phyloP scores from a whole-genome alignment of 2,888 invertebrate species.

The Achlya flavicornis region DNA sequence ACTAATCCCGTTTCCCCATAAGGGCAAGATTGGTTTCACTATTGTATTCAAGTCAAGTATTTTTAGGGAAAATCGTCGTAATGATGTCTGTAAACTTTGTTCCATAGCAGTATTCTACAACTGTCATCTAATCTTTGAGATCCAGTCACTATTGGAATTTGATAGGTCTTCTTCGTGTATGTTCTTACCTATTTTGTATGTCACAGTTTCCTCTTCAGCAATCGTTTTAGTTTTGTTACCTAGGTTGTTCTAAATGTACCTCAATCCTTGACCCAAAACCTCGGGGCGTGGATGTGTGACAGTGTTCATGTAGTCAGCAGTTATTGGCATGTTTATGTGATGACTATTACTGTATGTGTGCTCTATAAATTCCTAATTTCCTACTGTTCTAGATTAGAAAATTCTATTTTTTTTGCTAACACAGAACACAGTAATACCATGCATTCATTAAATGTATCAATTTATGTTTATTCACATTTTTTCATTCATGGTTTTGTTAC shows the following conservation, averaged over 20 bases:
- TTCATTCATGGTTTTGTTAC: background rate
- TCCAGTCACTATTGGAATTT: background rate
- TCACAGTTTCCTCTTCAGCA: background rate
- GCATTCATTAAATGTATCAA: background rate
- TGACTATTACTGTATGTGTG: slow-evolving; percentile 33
- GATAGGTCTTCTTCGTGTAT: background rate
- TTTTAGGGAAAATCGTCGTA: too few species aligned
- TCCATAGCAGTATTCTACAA: background rate
- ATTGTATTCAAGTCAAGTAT: too few species aligned
- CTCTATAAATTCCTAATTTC: slow-evolving; percentile 35
- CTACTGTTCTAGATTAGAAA: slow-evolving; percentile 32
- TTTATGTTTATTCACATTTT: background rate
- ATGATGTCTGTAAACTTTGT: background rate
- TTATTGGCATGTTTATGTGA: slow-evolving; percentile 51
- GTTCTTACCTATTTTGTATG: background rate
- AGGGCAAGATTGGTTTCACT: too few species aligned
- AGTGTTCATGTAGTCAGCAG: slow-evolving; percentile 33
- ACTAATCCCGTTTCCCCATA: too few species aligned
- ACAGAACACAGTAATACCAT: background rate
- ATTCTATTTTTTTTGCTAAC: background rate
- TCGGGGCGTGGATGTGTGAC: slow-evolving; percentile 26
- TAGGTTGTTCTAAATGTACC: slow-evolving; percentile 16
- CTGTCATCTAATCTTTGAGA: background rate
- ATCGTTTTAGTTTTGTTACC: slow-evolving; percentile 6
- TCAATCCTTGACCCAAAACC: slow-evolving; percentile 17